Percentiles rank a stretch among this genome's conserved stretches.
These are phyloP conservation scores for Diadema setosum DNA, from an alignment of 35 echinoderm and acorn worm genomes.

Conservation along the genomic window DNA sequence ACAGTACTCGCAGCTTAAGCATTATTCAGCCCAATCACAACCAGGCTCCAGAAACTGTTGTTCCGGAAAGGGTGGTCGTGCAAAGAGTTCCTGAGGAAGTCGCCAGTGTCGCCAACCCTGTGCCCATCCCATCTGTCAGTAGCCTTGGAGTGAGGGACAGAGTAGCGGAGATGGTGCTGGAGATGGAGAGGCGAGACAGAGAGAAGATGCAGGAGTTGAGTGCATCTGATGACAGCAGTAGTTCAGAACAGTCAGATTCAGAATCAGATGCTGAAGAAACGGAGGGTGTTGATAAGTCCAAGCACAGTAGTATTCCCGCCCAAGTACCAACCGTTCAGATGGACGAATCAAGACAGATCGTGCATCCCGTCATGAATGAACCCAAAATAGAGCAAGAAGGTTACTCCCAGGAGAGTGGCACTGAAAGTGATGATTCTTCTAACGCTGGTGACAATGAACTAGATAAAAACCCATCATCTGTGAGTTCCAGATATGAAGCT, in stretches of 20 bases:
- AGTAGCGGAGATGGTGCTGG: conserved; percentile 1
- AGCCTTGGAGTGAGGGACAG: background rate
- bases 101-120: background rate
- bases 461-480: conserved; percentile 1
- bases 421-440: conserved; percentile 1
- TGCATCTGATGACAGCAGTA: background rate
- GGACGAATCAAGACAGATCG: background rate
- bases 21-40: background rate
- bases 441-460: background rate
- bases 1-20: background rate
- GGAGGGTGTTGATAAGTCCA: background rate
- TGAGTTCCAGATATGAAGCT: background rate
- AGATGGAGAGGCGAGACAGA: conserved; percentile 2
- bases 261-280: background rate
- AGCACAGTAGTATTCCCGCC: background rate
- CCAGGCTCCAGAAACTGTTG: background rate
- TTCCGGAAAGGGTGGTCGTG: background rate
- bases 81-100: background rate
- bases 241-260: background rate
- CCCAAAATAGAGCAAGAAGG: background rate
- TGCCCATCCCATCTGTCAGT: background rate
- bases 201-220: background rate
- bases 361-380: background rate
- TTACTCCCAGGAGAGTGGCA: conserved; percentile 6
- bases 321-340: background rate